Evolutionary conservation across 2,113 vertebrate species (phyloP).

Genomic region (Seriola quinqueradiata): DNA sequence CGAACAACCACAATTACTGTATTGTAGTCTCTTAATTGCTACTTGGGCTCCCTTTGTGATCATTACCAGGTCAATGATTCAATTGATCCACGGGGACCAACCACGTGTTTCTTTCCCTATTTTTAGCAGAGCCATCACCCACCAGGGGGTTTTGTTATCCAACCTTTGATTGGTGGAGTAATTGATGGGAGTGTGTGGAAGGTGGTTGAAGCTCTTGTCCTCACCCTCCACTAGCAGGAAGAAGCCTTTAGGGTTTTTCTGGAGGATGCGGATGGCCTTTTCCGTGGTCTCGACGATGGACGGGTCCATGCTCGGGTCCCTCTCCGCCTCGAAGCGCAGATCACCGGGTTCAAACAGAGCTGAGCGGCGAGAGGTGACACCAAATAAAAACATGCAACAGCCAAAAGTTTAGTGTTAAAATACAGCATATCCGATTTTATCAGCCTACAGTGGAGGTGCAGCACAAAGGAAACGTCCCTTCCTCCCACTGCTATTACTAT

Average conservation of each 20-base stretch:
- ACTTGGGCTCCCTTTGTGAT: neutral
- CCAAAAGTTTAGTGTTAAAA: neutral
- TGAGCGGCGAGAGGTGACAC: conserved; percentile 38
- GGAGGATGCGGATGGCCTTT: conserved; percentile 85
- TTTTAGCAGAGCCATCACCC: conserved; percentile 20
- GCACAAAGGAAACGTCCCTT: conserved; percentile 29
- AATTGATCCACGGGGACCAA: conserved; percentile 7
- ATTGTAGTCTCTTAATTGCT: neutral
- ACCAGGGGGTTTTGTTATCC: conserved; percentile 26
- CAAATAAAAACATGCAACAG: neutral
- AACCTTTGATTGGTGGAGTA: neutral
- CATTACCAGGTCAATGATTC: conserved; percentile 23
- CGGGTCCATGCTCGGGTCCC: conserved; percentile 80
- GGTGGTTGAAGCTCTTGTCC: conserved; percentile 30
- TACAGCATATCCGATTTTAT: neutral
- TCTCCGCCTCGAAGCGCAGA: conserved; percentile 79
- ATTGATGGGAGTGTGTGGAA: conserved; percentile 8
- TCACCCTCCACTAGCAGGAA: conserved; percentile 81
- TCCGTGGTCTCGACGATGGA: conserved; percentile 82
- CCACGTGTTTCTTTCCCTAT: neutral
- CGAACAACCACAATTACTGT: conserved; percentile 14
- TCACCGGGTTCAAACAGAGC: conserved; percentile 86
- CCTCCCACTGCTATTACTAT: conserved; percentile 20
- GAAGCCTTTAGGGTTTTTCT: conserved; percentile 85
- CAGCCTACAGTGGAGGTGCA: conserved; percentile 18